Evolutionary conservation across 2,888 invertebrate genomes (phyloP).

Genomic region (Congeria kusceri): DNA sequence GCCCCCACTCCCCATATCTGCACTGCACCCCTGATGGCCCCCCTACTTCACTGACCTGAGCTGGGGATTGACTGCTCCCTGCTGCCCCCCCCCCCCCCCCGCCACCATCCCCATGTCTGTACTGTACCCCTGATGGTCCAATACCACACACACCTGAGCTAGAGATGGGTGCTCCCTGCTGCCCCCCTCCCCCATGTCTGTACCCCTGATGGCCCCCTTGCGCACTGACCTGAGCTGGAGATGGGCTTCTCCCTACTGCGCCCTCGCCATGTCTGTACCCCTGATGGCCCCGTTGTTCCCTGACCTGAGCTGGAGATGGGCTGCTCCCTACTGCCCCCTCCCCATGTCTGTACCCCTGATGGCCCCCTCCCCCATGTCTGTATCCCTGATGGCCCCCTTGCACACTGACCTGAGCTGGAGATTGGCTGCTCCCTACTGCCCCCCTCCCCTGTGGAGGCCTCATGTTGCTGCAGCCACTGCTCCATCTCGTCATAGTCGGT

Average conservation of each 20-base stretch:
- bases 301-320: too few species aligned
- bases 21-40: too few species aligned
- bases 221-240: constrained; percentile 68
- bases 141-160: too few species aligned
- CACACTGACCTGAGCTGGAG: constrained; percentile 68
- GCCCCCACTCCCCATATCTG: too few species aligned
- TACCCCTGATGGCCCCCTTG: constrained; percentile 6
- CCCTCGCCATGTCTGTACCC: constrained; percentile 59
- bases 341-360: background rate
- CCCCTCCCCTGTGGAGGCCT: constrained; percentile 48
- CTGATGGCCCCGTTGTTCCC: constrained; percentile 76
- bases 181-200: constrained; percentile 49
- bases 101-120: too few species aligned
- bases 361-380: background rate
- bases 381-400: too few species aligned
- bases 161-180: too few species aligned
- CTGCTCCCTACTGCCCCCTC: background rate
- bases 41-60: constrained; percentile 66
- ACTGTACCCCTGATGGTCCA: constrained; percentile 80
- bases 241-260: constrained; percentile 63
- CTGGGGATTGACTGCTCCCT: constrained; percentile 68
- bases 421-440: constrained; percentile 63
- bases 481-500: constrained; percentile 86
- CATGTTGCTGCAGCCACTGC: constrained; percentile 81
- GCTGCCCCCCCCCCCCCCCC: constrained; percentile 43